Percentiles rank a stretch among this genome's conserved stretches.
Evolutionary conservation across 2,113 vertebrate genomes (phyloP).

Genomic region (Trematomus loennbergii): DNA sequence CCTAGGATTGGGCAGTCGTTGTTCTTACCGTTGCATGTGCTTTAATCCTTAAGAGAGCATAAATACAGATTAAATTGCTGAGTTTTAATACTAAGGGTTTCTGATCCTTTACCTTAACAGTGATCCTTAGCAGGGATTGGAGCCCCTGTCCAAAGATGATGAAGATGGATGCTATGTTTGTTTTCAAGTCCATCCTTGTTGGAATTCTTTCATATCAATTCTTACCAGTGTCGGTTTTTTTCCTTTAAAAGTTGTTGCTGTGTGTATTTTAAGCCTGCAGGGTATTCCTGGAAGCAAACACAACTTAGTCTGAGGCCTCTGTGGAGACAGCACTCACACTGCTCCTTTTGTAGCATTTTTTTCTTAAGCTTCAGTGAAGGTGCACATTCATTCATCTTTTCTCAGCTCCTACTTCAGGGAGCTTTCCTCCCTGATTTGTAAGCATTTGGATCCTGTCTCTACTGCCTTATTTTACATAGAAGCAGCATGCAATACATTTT

Average conservation of each 20-base stretch:
- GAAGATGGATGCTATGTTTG: constrained; percentile 66
- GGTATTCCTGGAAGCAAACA: constrained; percentile 71
- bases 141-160: constrained; percentile 26
- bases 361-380: constrained; percentile 37
- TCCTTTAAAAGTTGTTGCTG: constrained; percentile 21
- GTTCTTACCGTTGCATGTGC: background rate
- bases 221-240: constrained; percentile 27
- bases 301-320: constrained; percentile 26
- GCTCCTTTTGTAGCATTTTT: constrained; percentile 50
- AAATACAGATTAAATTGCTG: constrained; percentile 26
- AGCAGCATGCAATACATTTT: constrained; percentile 25
- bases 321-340: constrained; percentile 47
- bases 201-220: constrained; percentile 28
- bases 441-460: background rate
- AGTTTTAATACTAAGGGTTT: background rate
- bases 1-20: constrained; percentile 12
- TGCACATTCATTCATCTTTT: constrained; percentile 52
- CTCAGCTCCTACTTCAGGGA: constrained; percentile 6
- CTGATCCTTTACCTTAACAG: constrained; percentile 23
- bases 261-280: constrained; percentile 58
- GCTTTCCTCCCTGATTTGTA: background rate
- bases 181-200: constrained; percentile 36
- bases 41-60: constrained; percentile 34
- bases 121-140: constrained; percentile 25
- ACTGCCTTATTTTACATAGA: constrained; percentile 25